Percentiles rank a stretch among this genome's conserved stretches.
phyloP scores from a whole-genome alignment of 2,888 invertebrate species.

The Hyalella azteca region DNA sequence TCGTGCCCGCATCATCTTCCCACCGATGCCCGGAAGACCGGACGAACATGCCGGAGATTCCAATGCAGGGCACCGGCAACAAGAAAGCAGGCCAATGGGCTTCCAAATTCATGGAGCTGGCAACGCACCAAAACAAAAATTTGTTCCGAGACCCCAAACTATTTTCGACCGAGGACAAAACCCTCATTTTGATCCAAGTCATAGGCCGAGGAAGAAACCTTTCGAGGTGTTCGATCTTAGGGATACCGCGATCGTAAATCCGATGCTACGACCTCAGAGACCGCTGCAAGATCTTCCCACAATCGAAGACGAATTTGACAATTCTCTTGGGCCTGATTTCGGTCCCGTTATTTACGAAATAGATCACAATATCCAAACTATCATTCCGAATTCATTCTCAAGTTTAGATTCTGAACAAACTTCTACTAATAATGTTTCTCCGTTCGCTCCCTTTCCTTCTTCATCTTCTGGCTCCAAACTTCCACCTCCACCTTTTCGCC shows the following conservation, averaged over 20 bases:
- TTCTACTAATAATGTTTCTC: background rate
- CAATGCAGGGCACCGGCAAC: background rate
- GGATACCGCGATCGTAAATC: background rate
- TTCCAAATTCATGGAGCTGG: background rate
- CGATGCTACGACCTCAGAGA: background rate
- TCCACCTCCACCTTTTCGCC: background rate
- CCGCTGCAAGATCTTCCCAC: conserved; percentile 8
- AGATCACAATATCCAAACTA: background rate
- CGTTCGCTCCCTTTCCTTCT: conserved; percentile 37
- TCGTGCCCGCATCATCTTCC: conserved; percentile 9
- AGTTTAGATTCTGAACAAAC: conserved; percentile 41
- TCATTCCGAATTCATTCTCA: conserved; percentile 40
- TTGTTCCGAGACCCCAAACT: background rate
- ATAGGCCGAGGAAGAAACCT: background rate
- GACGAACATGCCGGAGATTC: background rate
- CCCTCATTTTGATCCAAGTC: background rate
- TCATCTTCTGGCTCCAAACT: background rate
- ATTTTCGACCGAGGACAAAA: background rate
- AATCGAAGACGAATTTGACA: conserved; percentile 46
- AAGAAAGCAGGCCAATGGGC: background rate
- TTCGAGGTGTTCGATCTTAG: conserved; percentile 8
- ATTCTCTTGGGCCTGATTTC: conserved; percentile 55
- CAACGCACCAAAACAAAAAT: background rate
- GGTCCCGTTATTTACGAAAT: conserved; percentile 47
- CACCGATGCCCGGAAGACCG: background rate